Percentiles rank a stretch among this genome's conserved stretches.
phyloP scores from a whole-genome alignment of 2,113 vertebrate species.

The Eptatretus burgeri region DNA sequence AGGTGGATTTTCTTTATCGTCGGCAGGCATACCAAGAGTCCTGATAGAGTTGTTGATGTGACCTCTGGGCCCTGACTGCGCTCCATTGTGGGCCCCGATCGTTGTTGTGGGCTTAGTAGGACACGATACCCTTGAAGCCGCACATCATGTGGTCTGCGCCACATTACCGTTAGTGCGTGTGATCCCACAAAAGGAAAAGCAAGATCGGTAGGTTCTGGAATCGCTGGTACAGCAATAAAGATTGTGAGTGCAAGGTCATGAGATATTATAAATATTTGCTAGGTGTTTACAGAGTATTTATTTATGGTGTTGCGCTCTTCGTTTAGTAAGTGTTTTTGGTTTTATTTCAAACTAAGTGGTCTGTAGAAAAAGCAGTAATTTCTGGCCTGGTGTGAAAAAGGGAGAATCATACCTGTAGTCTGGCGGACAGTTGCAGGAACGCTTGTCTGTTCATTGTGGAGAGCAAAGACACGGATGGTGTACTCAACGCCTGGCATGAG shows the following conservation, averaged over 20 bases:
- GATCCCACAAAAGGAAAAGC: conserved; percentile 1
- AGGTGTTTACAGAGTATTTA: too few species aligned
- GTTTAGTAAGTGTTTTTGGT: too few species aligned
- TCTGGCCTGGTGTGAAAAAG: too few species aligned
- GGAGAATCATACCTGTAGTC: not conserved
- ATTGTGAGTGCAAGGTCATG: too few species aligned
- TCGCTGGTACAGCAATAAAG: not conserved
- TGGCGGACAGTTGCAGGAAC: conserved; percentile 1
- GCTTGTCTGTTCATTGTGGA: not conserved
- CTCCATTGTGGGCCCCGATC: conserved; percentile 1
- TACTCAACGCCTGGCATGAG: conserved; percentile 5
- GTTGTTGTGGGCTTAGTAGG: not conserved
- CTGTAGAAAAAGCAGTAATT: too few species aligned
- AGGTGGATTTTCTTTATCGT: too few species aligned
- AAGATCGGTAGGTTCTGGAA: not conserved
- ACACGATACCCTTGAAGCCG: not conserved
- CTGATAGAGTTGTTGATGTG: not conserved
- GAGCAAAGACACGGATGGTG: conserved; percentile 1
- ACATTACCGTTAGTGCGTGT: not conserved
- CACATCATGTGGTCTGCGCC: not conserved
- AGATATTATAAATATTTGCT: not conserved
- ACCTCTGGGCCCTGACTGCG: conserved; percentile 1
- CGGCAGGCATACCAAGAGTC: not conserved
- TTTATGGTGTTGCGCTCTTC: too few species aligned
- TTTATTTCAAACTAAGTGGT: too few species aligned